phyloP scores from a whole-genome alignment of 1,140 invertebrate species.

The Oppia nitens region DNA sequence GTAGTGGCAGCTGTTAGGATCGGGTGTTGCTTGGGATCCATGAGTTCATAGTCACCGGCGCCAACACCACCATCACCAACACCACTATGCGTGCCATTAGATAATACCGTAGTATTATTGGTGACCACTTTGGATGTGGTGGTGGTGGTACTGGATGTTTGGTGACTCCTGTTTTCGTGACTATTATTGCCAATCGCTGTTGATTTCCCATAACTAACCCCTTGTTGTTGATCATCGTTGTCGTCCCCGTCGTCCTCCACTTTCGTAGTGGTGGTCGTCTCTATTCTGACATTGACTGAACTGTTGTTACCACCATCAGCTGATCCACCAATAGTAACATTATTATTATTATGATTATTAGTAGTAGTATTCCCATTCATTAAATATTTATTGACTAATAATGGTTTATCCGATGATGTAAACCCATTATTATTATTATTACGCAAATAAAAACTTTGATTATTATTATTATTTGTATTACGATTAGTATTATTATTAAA shows the following conservation, averaged over 20 bases:
- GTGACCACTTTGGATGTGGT: not conserved
- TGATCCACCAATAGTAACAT: no score
- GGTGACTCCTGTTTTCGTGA: not conserved
- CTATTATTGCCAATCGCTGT: no score
- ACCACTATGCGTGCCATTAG: not conserved
- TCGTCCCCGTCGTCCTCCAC: not conserved
- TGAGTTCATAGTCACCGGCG: not conserved
- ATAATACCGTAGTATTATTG: not conserved
- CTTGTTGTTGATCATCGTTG: not conserved
- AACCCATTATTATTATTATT: no score
- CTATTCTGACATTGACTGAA: slow-evolving; percentile 13
- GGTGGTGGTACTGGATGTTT: not conserved
- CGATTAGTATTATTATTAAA: no score
- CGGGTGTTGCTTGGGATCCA: not conserved
- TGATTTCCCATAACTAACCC: no score
- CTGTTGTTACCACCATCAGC: no score
- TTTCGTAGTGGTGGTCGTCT: slow-evolving; percentile 1
- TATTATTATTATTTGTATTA: no score
- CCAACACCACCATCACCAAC: not conserved
- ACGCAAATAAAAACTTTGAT: no score
- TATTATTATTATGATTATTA: no score
- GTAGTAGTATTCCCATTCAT: no score
- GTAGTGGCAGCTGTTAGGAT: not conserved
- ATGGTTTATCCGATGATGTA: no score
- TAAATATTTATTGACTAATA: no score